Base-by-base conservation (phyloP, 1,140 invertebrate species). In the Eriocheir sinensis region DNA sequence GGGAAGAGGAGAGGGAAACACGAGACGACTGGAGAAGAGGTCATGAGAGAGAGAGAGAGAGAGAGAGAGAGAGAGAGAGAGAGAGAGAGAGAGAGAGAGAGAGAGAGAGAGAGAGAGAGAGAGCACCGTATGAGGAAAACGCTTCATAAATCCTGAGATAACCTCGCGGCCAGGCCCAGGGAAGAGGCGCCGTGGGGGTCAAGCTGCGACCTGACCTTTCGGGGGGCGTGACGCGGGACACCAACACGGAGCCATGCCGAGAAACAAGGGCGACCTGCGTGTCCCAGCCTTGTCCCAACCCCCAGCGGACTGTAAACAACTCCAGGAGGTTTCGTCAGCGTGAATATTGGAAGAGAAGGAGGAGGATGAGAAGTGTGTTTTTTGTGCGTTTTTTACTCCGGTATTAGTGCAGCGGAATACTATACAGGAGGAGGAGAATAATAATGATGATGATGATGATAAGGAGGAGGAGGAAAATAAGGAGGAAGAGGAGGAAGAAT, bases 1-100 rank as follows among this genome's bases (percentile, higher is more conserved):
- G 80, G 0, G 91, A 72, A 40, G 36, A 44, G 32, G 48, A 17
- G 72, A 44, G 72, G 91, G 91, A 38, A 41, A 83, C 27, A 17
- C 9, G 38, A 81, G 41, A 41, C 12, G 41, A 41, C 40, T 41
- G 44, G 41, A 53, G 30, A n/a, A 32, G 30, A 44, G 88, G 44
- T 44, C 21, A 38, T 17, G 89, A 53, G 41, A 30, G 89, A 21
- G 88, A 48, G 38, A 60, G 53, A 60, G 53, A 60, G 53, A 60
- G 60, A 72, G 34, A 85, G 41, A 44, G 41, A 30, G 34, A 88
- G 38, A 41, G 85, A 44, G 89, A 53, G 36, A 34, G 41, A 60
- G 53, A 53, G 53, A 79, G 53, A 60, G 44, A 38, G 89, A 60
- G 53, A 32, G 89, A 44, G 53, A 53, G 38, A 44, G 89, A 34